These are phyloP conservation scores for Gymnobelideus leadbeateri DNA, from an alignment of 2,113 vertebrate genomes.

Conservation along the genomic window DNA sequence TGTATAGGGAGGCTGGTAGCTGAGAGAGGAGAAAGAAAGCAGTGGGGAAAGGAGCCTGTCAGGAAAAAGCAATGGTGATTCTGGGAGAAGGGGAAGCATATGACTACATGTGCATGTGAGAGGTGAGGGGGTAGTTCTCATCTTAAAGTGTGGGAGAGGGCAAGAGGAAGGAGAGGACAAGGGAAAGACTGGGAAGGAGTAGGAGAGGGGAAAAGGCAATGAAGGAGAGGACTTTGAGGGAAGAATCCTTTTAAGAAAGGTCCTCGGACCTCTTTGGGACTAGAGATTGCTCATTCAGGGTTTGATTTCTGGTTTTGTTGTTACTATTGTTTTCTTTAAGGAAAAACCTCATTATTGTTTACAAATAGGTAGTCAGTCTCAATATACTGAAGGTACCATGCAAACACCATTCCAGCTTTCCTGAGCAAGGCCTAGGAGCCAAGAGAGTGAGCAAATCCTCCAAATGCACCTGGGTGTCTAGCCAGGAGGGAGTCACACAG, in stretches of 20 bases:
- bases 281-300: background rate
- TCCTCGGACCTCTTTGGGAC: background rate
- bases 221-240: background rate
- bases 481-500: background rate
- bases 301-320: background rate
- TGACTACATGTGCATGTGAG: background rate
- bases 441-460: background rate
- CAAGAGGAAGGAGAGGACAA: background rate
- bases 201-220: background rate
- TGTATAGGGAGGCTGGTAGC: background rate
- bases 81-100: background rate
- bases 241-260: background rate
- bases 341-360: background rate
- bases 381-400: background rate
- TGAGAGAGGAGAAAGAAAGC: background rate
- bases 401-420: background rate
- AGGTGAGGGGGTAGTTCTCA: background rate
- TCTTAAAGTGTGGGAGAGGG: background rate
- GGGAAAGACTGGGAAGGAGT: background rate
- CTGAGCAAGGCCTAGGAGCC: background rate
- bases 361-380: background rate
- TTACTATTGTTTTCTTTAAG: background rate
- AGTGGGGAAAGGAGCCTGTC: background rate
- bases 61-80: background rate
- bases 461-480: background rate